Conservation (phyloP, 2,113 vertebrate genomes). For the Mormyrus iriodes region DNA sequence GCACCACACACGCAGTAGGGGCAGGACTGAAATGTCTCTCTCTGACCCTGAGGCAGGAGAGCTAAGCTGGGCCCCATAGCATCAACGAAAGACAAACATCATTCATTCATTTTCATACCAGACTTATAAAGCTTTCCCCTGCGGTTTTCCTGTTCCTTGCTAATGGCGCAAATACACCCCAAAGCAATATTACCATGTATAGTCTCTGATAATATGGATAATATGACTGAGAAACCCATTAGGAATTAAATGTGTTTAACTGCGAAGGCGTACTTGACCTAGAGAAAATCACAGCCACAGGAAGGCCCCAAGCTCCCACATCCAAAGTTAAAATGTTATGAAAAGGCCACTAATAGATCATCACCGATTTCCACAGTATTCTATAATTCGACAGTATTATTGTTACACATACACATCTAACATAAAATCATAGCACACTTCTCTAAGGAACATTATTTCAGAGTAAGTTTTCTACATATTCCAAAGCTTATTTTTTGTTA, state of each 20-base stretch:
- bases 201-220: background rate
- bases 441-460: background rate
- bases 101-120: background rate
- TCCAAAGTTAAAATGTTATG: background rate
- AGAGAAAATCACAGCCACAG: background rate
- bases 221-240: background rate
- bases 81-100: background rate
- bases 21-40: background rate
- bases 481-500: background rate
- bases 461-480: background rate
- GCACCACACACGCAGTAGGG: background rate
- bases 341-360: background rate
- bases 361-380: background rate
- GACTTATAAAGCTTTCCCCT: background rate
- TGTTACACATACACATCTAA: background rate
- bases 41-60: background rate
- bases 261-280: background rate
- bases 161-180: background rate
- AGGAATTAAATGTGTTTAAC: background rate
- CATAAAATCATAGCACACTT: background rate
- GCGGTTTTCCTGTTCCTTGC: background rate
- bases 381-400: background rate
- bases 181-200: background rate
- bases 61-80: background rate
- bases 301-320: background rate